These are phyloP conservation scores for Bombus confusus DNA, from an alignment of 1,140 invertebrate species.

Conservation along the genomic window DNA sequence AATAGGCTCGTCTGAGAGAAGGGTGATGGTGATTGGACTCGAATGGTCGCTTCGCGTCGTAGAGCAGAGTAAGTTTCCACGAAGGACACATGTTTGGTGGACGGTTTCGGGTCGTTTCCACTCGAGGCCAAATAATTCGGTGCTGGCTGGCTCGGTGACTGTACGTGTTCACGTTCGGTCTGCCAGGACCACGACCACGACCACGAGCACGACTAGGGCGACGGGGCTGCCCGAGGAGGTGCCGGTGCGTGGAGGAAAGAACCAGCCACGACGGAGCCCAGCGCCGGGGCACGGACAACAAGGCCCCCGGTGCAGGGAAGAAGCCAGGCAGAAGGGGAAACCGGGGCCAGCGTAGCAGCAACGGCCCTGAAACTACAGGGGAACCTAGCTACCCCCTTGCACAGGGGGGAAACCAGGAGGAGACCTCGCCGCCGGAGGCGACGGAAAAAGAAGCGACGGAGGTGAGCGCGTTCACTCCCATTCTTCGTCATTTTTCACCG, in stretches of 20 bases:
- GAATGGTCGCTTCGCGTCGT: conserved; percentile 46
- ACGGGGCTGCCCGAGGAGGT: conserved; percentile 57
- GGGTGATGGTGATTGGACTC: conserved; percentile 78
- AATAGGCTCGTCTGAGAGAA: conserved; percentile 46
- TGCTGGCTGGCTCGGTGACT: conserved; percentile 73
- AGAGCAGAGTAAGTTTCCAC: conserved; percentile 58
- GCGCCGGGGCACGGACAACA: conserved; percentile 79
- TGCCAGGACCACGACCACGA: conserved; percentile 52
- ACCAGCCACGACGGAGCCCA: conserved; percentile 80
- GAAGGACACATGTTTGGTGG: conserved; percentile 73
- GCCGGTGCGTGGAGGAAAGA: conserved; percentile 58
- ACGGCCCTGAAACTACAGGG: conserved; percentile 80
- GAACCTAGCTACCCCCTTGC: conserved; percentile 74
- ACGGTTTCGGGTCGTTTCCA: conserved; percentile 60
- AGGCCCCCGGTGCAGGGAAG: conserved; percentile 81
- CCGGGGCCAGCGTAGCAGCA: conserved; percentile 77
- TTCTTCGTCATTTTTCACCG: not conserved
- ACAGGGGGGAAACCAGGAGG: conserved; percentile 78
- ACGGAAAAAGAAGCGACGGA: conserved; percentile 82
- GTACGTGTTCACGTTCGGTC: conserved; percentile 65
- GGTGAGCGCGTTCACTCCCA: conserved; percentile 64
- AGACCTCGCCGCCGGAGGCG: conserved; percentile 79
- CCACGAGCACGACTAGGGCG: not conserved
- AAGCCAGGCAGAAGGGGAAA: conserved; percentile 69
- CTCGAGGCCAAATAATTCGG: conserved; percentile 50